Conservation (phyloP, 2,113 vertebrate species). For the Ceuthmochares aereus region DNA sequence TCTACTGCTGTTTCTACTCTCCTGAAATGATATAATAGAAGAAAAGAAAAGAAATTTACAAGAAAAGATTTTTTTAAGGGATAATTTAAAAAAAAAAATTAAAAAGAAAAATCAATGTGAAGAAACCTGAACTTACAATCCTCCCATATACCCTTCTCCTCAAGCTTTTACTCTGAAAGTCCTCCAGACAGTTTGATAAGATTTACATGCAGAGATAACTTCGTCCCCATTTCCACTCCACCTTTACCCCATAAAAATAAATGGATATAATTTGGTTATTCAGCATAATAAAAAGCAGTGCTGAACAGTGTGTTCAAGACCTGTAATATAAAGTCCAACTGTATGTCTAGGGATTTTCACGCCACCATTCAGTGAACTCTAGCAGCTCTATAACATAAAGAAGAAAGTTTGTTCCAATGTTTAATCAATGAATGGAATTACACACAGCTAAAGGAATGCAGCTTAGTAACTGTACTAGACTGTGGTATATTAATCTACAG, state of each 20-base stretch:
- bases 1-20: slow-evolving; percentile 92
- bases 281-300: not conserved
- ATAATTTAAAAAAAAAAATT: not conserved
- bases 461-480: not conserved
- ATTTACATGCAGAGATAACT: not conserved
- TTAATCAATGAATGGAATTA: not conserved
- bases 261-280: not conserved
- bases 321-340: not conserved
- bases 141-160: not conserved
- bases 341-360: not conserved
- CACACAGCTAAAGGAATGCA: not conserved
- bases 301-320: not conserved
- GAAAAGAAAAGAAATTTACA: not conserved
- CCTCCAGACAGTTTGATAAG: not conserved
- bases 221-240: not conserved
- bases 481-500: not conserved
- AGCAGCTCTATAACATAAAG: not conserved
- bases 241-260: not conserved
- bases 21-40: slow-evolving; percentile 73
- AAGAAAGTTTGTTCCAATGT: not conserved
- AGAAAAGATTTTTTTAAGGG: not conserved
- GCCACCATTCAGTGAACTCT: not conserved
- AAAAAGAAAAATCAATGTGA: not conserved
- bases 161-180: not conserved
- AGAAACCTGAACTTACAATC: not conserved